Evolutionary conservation across 2,888 invertebrate genomes (phyloP), one percentile per base, ranked within the genome.

Genomic region (Cantharis flavilabris): DNA sequence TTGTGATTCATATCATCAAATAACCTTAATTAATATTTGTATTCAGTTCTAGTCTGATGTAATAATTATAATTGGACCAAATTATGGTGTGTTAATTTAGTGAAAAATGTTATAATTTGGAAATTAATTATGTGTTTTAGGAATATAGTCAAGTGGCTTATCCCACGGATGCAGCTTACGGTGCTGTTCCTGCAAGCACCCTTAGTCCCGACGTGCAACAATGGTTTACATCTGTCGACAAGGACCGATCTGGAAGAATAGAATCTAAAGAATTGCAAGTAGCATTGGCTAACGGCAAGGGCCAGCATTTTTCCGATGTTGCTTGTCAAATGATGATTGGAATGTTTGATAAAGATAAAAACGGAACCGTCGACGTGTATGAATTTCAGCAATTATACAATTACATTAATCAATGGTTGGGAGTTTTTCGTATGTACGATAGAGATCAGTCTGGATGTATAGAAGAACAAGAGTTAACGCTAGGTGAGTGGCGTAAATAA

Each of bases 311-410:
- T 87, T 96, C 96, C 3, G 94, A 95, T 83, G 92, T 92, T 77
- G 94, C 96, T 9, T 97, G 97, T 86, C 92, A 92, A 82, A 90
- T 97, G 28, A 97, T 97, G 97, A 96, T 97, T 82, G 93, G 95
- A 74, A 95, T 97, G 95, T 97, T 97, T 88, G 97, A 97, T 86
- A 92, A 92, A 83, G 95, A 96, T 84, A 93, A 93, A 78, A 93
- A 92, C 81, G 97, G 96, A n/a, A 94, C 94, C 23, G 96, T 97
- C 81, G 95, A 96, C 86, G 83, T 96, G 2, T 91, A 91, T 81
- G 97, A 97, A 87, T 97, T 97, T 86, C 94, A 95, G 86, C 94
- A 95, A 83, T 90, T 97, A 18, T 97, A 95, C 88, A 93, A 92
- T 75, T 97, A 97, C 85, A 93, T 97, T 49, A 97, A 97, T 88